Conservation (phyloP, 64 coral and sea anemone species). For the Acropora tenuis region DNA sequence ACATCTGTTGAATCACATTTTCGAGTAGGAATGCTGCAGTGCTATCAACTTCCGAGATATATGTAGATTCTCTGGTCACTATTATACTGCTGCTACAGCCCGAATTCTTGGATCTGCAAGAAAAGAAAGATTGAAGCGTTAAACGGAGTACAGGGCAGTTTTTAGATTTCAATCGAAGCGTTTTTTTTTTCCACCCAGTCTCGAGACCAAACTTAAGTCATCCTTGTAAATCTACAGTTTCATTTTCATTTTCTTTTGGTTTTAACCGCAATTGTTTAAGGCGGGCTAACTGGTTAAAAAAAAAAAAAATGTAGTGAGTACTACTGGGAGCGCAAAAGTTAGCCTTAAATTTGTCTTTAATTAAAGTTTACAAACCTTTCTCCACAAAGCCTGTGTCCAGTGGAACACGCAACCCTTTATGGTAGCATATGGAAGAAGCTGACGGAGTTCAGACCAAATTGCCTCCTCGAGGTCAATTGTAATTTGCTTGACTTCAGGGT, state of each 20-base stretch:
- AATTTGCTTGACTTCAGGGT: neutral
- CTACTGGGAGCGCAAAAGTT: too few species aligned
- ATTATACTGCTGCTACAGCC: slow-evolving; percentile 13
- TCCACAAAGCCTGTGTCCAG: neutral
- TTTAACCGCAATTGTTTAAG: too few species aligned
- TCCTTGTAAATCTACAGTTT: too few species aligned
- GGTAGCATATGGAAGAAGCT: neutral
- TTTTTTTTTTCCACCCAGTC: too few species aligned
- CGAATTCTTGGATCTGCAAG: slow-evolving; percentile 20
- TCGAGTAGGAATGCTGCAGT: neutral
- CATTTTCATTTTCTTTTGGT: too few species aligned
- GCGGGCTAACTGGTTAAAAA: too few species aligned
- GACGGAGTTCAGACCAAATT: neutral
- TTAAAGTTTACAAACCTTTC: neutral
- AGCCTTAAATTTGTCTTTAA: neutral
- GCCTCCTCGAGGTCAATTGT: neutral
- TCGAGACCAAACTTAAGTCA: too few species aligned
- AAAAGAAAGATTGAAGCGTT: neutral
- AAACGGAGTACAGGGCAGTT: too few species aligned
- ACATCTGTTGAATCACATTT: neutral
- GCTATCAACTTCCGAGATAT: slow-evolving; percentile 10
- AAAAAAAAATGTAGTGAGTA: too few species aligned
- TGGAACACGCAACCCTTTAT: neutral
- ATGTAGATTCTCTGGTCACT: neutral
- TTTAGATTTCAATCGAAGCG: too few species aligned